Base-by-base conservation (phyloP, 1,140 invertebrate species). In the Brachionus manjavacas region DNA sequence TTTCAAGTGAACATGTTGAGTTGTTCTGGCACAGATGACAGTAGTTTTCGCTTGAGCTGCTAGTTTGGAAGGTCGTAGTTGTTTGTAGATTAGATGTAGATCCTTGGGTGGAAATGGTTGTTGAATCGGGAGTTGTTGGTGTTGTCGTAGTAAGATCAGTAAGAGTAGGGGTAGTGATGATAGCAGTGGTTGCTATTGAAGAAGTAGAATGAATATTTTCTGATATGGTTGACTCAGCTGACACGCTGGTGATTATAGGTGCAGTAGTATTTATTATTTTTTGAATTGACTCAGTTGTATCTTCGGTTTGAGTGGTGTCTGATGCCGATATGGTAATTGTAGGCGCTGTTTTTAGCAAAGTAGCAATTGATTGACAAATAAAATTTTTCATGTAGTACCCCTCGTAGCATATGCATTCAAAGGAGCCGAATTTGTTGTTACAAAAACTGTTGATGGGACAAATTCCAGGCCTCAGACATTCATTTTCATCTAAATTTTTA, bases 401-500 rank as follows among this genome's bases (percentile, higher is more conserved):
- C 25, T 46, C 41, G 11, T 49, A 76, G 46, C 72, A 76, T 25
- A 49, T 49, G 41, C 72, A 76, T 49, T 76, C 72, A 49, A 52
- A 49, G 14, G 41, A 35, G 41, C 72, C 72, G 49, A 76, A 76
- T 76, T 76, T 76, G 23, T 76, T 76, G 20, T 76, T 46, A 46
- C 72, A 76, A 49, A n/a, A 76, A 14, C 72, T 76, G n/a, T 76
- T 76, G 20, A 14, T 23, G 9, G 72, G 72, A 49, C 72, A 76
- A 28, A 49, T 46, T 23, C 20, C 41, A n/a, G 39, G 41, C 12
- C 41, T 49, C 8, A 76, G n/a, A 6, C 72, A 76, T 49, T 76
- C 72, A 49, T 76, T 76, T 76, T 49, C 43, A 28, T 76, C 72
- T 49, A 16, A 74, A 20, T 72, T 72, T 66, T n/a, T n/a, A n/a